Evolutionary conservation across 2,888 invertebrate genomes (phyloP).

Genomic region (Cheilosia urbana): DNA sequence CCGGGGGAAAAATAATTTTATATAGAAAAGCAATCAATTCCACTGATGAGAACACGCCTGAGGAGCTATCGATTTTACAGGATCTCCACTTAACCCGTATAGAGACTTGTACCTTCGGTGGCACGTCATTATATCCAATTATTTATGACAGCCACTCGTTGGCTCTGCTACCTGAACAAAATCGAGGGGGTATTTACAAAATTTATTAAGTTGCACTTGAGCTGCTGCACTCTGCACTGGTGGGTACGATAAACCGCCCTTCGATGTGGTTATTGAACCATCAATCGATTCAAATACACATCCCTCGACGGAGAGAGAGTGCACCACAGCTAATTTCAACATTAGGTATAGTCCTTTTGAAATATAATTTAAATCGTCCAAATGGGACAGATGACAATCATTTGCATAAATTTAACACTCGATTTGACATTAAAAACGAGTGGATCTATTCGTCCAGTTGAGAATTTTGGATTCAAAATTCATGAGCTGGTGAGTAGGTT

Average conservation of each 20-base stretch:
- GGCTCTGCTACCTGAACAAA: constrained; percentile 20
- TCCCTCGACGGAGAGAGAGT: background rate
- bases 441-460: background rate
- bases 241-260: background rate
- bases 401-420: constrained; percentile 43
- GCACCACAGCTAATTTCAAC: background rate
- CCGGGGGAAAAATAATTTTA: constrained; percentile 46
- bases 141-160: constrained; percentile 58
- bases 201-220: constrained; percentile 45
- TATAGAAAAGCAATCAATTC: constrained; percentile 68
- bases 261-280: background rate
- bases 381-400: constrained; percentile 16
- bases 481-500: constrained; percentile 37
- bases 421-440: constrained; percentile 4
- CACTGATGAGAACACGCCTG: constrained; percentile 33
- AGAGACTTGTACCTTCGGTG: constrained; percentile 8
- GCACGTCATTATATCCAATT: constrained; percentile 67
- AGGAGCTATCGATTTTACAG: constrained; percentile 55
- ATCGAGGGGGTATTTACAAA: constrained; percentile 20
- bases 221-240: constrained; percentile 20
- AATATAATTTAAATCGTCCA: constrained; percentile 16
- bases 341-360: background rate
- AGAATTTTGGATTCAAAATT: constrained; percentile 27
- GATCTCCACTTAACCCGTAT: constrained; percentile 26
- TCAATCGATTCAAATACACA: background rate